Conservation (phyloP, 2,797 vertebrate genomes). For the Halcyon smyrnensis region DNA sequence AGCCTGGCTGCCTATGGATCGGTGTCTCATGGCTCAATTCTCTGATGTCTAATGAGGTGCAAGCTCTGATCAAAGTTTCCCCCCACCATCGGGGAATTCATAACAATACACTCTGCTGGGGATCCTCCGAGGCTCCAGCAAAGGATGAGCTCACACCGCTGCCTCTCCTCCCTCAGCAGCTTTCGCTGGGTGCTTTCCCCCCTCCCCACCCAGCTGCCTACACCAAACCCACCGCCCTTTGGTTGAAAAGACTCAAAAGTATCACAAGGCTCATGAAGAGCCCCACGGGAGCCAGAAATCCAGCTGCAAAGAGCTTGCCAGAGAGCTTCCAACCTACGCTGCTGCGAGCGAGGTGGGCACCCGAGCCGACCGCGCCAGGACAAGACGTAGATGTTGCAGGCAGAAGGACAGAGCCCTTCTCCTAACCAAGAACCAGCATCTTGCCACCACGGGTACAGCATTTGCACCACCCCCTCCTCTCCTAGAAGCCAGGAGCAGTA, state of each 20-base stretch:
- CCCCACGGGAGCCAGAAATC: background rate
- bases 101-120: background rate
- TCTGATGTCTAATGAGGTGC: slow-evolving; percentile 65
- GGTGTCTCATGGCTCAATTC: slow-evolving; percentile 59
- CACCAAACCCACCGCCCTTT: background rate
- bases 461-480: background rate
- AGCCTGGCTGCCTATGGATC: slow-evolving; percentile 57
- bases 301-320: background rate
- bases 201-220: background rate
- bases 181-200: background rate
- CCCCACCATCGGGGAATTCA: background rate
- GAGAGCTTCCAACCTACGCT: background rate
- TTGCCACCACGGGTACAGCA: rapidly evolving
- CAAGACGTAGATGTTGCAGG: background rate
- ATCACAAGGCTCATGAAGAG: rapidly evolving
- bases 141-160: background rate
- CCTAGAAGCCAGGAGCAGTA: background rate
- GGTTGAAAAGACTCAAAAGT: background rate
- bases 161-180: background rate
- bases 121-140: background rate
- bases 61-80: slow-evolving; percentile 60
- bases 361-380: rapidly evolving
- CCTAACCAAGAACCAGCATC: background rate
- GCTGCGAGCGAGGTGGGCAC: background rate
- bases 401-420: background rate